These are phyloP conservation scores for Rhimphoctona megacephalus DNA, from an alignment of 2,888 invertebrate genomes.

Conservation along the genomic window DNA sequence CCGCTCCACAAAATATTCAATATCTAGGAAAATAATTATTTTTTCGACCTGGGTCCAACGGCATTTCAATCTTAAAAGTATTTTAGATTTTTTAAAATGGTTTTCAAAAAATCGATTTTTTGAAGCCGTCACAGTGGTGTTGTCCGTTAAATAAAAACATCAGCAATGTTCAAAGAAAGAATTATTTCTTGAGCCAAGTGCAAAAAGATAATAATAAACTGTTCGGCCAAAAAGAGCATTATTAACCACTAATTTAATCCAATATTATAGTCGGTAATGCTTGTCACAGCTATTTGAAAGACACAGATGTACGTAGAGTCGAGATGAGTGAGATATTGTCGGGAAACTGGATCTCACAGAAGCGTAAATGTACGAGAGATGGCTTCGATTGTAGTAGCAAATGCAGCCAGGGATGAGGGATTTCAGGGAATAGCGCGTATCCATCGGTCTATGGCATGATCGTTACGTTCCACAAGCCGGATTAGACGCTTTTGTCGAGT, in stretches of 20 bases:
- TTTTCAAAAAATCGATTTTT: no score
- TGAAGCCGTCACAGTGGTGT: no score
- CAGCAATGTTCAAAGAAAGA: neutral
- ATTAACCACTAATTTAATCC: neutral
- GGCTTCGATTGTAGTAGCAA: conserved; percentile 29
- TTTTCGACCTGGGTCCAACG: no score
- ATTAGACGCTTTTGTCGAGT: conserved; percentile 77
- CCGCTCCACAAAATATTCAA: no score
- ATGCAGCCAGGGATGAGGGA: conserved; percentile 22
- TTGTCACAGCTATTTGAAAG: neutral
- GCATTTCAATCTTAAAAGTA: no score
- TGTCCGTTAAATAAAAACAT: no score
- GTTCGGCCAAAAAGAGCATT: neutral
- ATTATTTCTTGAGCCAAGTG: neutral
- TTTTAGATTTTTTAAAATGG: no score
- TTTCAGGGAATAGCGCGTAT: conserved; percentile 59
- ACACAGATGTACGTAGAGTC: neutral
- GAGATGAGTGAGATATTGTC: conserved; percentile 53
- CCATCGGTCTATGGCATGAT: conserved; percentile 61
- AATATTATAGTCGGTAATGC: neutral
- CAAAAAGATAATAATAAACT: neutral
- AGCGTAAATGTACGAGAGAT: conserved; percentile 17
- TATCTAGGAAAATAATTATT: no score
- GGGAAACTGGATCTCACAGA: conserved; percentile 68
- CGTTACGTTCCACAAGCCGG: conserved; percentile 68